Conservation (phyloP, 1,140 invertebrate species). For the Aphis craccivora region DNA sequence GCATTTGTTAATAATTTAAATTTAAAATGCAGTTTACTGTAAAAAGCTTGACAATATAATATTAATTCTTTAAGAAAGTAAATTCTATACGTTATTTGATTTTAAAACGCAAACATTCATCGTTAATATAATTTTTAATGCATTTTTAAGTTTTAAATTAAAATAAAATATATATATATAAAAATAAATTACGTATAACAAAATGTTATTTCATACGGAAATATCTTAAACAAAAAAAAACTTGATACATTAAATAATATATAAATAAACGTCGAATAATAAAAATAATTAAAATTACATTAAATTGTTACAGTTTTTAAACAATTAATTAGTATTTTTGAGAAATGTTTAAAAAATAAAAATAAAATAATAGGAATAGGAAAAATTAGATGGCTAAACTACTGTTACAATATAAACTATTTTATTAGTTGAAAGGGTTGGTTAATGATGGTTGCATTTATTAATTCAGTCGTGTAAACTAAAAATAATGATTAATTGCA, state of each 20-base stretch:
- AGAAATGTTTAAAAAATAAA: neutral
- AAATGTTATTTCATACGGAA: neutral
- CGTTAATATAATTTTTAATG: neutral
- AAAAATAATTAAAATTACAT: conserved; percentile 20
- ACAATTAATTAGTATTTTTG: neutral
- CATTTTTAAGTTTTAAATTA: neutral
- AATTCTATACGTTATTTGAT: neutral
- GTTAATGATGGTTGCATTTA: neutral
- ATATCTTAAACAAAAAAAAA: neutral
- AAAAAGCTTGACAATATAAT: neutral
- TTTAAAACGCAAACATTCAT: neutral
- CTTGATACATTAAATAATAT: neutral
- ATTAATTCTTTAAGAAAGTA: neutral
- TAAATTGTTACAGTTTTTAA: neutral
- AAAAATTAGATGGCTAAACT: neutral
- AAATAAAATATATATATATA: conserved; percentile 13
- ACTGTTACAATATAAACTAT: neutral
- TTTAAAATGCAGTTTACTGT: neutral
- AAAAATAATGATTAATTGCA: conserved; percentile 22
- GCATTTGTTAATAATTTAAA: neutral
- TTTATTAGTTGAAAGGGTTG: neutral
- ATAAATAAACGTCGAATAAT: neutral
- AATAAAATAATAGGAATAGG: neutral
- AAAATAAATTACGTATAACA: neutral
- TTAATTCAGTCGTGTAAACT: neutral